Evolutionary conservation across 35 echinoderm and acorn worm genomes (phyloP), one percentile per base, ranked within the genome.

Genomic region (Ptychodera flava): DNA sequence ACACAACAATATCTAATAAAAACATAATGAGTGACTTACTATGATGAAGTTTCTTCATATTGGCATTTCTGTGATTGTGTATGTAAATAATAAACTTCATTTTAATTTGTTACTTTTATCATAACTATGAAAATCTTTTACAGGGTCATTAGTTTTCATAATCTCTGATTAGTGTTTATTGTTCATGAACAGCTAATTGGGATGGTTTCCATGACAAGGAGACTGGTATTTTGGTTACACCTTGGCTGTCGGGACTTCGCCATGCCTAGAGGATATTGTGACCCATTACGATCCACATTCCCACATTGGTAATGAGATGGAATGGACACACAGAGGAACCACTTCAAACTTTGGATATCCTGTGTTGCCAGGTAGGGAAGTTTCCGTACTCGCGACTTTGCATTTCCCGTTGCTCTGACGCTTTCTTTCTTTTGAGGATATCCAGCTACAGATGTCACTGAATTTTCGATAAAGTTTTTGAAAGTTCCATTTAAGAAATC

Each of bases 181-280:
- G n/a, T n/a, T n/a, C n/a, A n/a, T n/a, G n/a, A n/a, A 83, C 79
- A 76, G 84, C 76, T 83, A 90, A 79, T 81, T n/a, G n/a, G n/a
- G n/a, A n/a, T n/a, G n/a, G n/a, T n/a, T n/a, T n/a, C n/a, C n/a
- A n/a, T n/a, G n/a, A 90, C 64, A 77, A 90, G 22, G 88, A 90
- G 75, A 90, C 88, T 1, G 88, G 88, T 29, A 90, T 90, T 29
- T 84, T 45, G 88, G 88, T 29, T 90, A 90, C 88, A 90, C 81
- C 27, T 90, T 81, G 88, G 37, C 88, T 1, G 29, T 85, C 29
- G 88, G 82, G 15, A 15, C 34, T 36, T 28, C 16, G 30, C 36
- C 38, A 16, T 90, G 88, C 38, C 16, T 37, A 14, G 82, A 90
- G 30, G 64, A 78, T 31, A 75, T 90, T 32, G 45, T 38, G 31